These are phyloP conservation scores for Patella depressa DNA, from an alignment of 2,888 invertebrate species.

Conservation along the genomic window DNA sequence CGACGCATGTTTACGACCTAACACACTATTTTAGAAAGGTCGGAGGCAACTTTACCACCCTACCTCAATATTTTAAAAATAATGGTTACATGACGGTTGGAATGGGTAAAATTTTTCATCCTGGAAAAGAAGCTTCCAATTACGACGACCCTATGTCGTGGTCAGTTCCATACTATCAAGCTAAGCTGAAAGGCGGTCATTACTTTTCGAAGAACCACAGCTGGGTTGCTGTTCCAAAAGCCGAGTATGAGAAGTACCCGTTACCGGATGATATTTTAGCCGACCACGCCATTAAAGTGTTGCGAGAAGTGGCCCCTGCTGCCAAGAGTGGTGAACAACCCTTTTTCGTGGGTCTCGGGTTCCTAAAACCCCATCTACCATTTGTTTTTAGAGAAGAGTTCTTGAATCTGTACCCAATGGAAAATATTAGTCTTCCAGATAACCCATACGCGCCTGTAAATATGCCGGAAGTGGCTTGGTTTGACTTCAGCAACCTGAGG, in stretches of 20 bases:
- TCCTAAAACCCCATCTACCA: slow-evolving; percentile 73
- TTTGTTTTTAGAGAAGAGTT: slow-evolving; percentile 84
- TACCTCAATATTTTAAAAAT: slow-evolving; percentile 86
- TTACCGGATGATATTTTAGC: slow-evolving; percentile 85
- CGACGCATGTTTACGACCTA: slow-evolving; percentile 84
- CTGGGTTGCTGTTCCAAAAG: slow-evolving; percentile 46
- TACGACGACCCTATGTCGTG: slow-evolving; percentile 51
- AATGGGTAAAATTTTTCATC: slow-evolving; percentile 87
- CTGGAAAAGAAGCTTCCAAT: slow-evolving; percentile 69
- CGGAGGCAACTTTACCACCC: slow-evolving; percentile 83
- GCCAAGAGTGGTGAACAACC: slow-evolving; percentile 73
- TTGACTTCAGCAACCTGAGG: slow-evolving; percentile 40
- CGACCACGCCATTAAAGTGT: slow-evolving; percentile 77
- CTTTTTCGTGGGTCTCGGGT: slow-evolving; percentile 87
- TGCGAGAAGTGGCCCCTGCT: slow-evolving; percentile 68
- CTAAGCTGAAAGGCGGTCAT: slow-evolving; percentile 16
- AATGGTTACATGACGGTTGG: slow-evolving; percentile 84
- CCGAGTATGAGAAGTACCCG: slow-evolving; percentile 73
- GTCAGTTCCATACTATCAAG: slow-evolving; percentile 44
- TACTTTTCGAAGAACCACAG: slow-evolving; percentile 26
- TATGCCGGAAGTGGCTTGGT: slow-evolving; percentile 51
- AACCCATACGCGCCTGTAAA: slow-evolving; percentile 44
- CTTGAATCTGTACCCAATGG: slow-evolving; percentile 75
- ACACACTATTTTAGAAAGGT: slow-evolving; percentile 81
- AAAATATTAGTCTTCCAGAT: slow-evolving; percentile 33